Evolutionary conservation across 2,888 invertebrate species (phyloP), one percentile per base, ranked within the genome.

Genomic region (Aspidiotus rigidus): DNA sequence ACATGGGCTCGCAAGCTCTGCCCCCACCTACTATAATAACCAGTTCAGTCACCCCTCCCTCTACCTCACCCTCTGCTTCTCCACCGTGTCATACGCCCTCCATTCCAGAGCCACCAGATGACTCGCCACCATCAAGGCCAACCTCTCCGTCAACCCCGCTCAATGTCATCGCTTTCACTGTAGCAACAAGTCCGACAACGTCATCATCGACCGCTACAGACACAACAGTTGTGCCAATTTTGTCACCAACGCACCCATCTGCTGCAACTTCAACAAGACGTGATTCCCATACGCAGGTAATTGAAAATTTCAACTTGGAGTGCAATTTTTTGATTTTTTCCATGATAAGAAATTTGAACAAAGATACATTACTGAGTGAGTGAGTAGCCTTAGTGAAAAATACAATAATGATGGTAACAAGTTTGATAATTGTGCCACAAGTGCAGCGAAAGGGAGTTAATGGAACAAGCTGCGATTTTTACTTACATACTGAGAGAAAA

Each of bases 251-350:
- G 56, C 66, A 40, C 6, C 71, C 63, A 9, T 70, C 60, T 40
- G 69, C 40, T 71, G 73, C 40, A 54, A 72, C 70, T 10, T 63
- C 69, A 5, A 62, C 83, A 0, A 81, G 90, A 40, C 82, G 91
- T 70, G 91, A 92, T 76, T 91, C 91, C 0, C 91, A 90, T 2
- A 91, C 91, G 0, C 91, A 92, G 79, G 91, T 91, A 75, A 86
- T 63, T 56, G 8, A 41, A 13, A 17, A 7, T 59, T 17, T 44
- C 41, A 13, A 1, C 17, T 11, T 17, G 44, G 9, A 17, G 9
- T n/a, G 56, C n/a, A 16, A 15, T 9, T 55, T 8, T n/a, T 3
- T 3, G 28, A 28, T 28, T 28, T 28, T 28, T 28, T 5, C 28
- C 28, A 28, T 28, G 28, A 28, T 28, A 28, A 3, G 28, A 28